These are phyloP conservation scores for Gonatopus flavifemur DNA, from an alignment of 1,140 invertebrate species.

Conservation along the genomic window DNA sequence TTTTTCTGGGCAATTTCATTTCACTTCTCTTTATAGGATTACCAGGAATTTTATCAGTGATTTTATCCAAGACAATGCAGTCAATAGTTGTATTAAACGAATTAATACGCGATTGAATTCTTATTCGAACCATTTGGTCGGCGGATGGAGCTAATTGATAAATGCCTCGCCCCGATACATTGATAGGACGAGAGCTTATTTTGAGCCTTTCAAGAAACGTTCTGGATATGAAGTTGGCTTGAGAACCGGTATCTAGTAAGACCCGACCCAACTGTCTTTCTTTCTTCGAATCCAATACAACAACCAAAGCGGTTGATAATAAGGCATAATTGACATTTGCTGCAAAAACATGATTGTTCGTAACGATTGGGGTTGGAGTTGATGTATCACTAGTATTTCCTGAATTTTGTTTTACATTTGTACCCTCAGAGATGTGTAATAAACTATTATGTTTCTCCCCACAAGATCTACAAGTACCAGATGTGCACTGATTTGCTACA, in stretches of 20 bases:
- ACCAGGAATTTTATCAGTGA: constrained; percentile 1
- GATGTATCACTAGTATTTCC: too few species aligned
- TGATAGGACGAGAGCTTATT: background rate
- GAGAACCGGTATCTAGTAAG: constrained; percentile 9
- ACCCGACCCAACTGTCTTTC: background rate
- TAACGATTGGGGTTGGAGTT: too few species aligned
- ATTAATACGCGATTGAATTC: background rate
- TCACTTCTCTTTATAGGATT: background rate
- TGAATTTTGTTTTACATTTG: too few species aligned
- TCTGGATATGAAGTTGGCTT: constrained; percentile 6
- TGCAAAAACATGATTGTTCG: too few species aligned
- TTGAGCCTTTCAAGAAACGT: background rate
- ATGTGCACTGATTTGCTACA: too few species aligned
- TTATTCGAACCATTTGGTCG: background rate
- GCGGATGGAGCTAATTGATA: background rate
- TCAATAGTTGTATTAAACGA: background rate
- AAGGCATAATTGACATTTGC: too few species aligned
- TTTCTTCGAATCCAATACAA: background rate
- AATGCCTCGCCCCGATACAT: background rate
- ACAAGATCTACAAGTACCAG: too few species aligned
- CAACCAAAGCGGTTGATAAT: background rate
- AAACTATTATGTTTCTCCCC: too few species aligned
- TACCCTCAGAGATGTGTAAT: too few species aligned
- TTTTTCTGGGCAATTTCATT: background rate
- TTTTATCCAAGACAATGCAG: constrained; percentile 1